These are phyloP conservation scores for Alosa alosa DNA, from an alignment of 2,113 vertebrate species.

Conservation along the genomic window DNA sequence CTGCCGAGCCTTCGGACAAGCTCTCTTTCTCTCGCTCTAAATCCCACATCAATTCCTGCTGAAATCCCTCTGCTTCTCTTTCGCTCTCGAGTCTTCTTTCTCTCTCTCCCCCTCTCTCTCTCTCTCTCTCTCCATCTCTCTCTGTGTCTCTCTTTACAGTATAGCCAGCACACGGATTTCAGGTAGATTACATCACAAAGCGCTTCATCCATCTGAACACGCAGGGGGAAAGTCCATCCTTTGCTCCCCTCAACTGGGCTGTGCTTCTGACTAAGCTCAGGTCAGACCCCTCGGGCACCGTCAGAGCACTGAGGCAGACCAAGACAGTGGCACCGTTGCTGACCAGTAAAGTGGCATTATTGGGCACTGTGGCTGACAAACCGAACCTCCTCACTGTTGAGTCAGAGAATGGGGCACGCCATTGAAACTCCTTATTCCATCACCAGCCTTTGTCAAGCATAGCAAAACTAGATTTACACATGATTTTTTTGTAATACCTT, in stretches of 20 bases:
- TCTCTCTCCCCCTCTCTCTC: neutral
- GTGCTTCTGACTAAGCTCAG: conserved; percentile 34
- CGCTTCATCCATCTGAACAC: conserved; percentile 43
- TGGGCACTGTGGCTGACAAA: neutral
- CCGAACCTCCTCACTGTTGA: neutral
- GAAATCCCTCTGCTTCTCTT: conserved; percentile 3
- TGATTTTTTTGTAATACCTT: neutral
- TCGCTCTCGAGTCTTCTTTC: conserved; percentile 15
- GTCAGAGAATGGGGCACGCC: neutral
- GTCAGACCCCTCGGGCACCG: conserved; percentile 13
- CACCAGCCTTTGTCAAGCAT: neutral
- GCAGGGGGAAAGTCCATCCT: conserved; percentile 19
- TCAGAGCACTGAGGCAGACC: neutral
- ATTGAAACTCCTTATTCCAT: neutral
- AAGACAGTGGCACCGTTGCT: too few relatives aligned
- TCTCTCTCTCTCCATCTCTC: neutral
- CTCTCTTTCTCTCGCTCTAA: neutral
- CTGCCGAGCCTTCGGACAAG: conserved; percentile 14
- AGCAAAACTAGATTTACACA: neutral
- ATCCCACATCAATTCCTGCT: neutral
- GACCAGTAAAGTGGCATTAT: too few relatives aligned
- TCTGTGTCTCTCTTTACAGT: conserved; percentile 42
- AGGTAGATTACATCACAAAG: conserved; percentile 69
- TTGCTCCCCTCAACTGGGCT: conserved; percentile 9
- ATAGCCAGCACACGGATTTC: conserved; percentile 60